Conservation (phyloP, 2,888 invertebrate species). For the Gisinianus flammeolus region DNA sequence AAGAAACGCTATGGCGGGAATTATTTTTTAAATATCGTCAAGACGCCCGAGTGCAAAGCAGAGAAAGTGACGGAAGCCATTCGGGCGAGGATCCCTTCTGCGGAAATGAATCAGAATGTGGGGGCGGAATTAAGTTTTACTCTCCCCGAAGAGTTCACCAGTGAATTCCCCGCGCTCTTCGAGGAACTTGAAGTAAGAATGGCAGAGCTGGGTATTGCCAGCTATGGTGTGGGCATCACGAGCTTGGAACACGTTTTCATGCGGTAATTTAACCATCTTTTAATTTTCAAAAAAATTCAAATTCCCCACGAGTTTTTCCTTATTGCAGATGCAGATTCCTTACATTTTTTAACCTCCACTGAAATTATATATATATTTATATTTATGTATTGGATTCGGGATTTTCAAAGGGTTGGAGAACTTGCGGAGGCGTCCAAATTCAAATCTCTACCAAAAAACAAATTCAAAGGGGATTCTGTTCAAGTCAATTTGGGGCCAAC, state of each 20-base stretch:
- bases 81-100: slow-evolving; percentile 70
- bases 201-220: slow-evolving; percentile 69
- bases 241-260: slow-evolving; percentile 85
- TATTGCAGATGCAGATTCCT: too few relatives aligned
- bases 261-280: neutral
- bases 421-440: neutral
- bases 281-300: too few relatives aligned
- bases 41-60: slow-evolving; percentile 63
- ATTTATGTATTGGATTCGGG: neutral
- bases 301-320: too few relatives aligned
- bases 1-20: slow-evolving; percentile 76
- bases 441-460: neutral
- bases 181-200: slow-evolving; percentile 70
- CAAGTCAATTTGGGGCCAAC: neutral
- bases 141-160: slow-evolving; percentile 69
- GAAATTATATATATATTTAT: neutral
- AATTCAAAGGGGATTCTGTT: neutral
- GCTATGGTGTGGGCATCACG: slow-evolving; percentile 83
- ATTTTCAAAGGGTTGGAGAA: neutral
- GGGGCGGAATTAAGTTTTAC: slow-evolving; percentile 78
- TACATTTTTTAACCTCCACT: neutral
- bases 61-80: slow-evolving; percentile 68
- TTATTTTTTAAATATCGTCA: slow-evolving; percentile 78
- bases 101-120: slow-evolving; percentile 72
- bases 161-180: slow-evolving; percentile 73